These are phyloP conservation scores for Leptothorax acervorum DNA, from an alignment of 2,888 invertebrate genomes.

Conservation along the genomic window DNA sequence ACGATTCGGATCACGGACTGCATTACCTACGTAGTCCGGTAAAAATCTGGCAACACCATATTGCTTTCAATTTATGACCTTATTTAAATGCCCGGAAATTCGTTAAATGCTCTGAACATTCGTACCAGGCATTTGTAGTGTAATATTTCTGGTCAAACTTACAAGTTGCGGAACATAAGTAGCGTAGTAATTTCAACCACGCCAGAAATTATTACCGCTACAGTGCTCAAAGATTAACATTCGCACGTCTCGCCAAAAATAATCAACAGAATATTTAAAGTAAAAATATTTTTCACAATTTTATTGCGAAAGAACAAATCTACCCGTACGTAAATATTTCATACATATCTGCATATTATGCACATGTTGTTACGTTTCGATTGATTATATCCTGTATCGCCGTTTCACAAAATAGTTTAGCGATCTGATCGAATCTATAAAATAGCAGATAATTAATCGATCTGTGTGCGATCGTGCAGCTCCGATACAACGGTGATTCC, in stretches of 20 bases:
- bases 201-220: background rate
- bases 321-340: background rate
- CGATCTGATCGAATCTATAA: constrained; percentile 3
- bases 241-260: background rate
- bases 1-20: background rate
- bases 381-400: background rate
- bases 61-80: constrained; percentile 33
- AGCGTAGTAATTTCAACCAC: background rate
- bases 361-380: background rate
- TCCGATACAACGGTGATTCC: background rate
- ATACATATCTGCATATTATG: background rate
- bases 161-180: background rate
- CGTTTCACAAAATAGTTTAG: background rate
- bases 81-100: constrained; percentile 16
- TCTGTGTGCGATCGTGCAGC: background rate
- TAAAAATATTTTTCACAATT: background rate
- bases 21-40: constrained; percentile 3
- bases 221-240: background rate
- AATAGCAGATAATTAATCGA: constrained; percentile 19
- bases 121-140: background rate
- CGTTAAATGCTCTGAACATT: constrained; percentile 9
- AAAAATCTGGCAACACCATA: constrained; percentile 13
- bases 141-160: constrained; percentile 7
- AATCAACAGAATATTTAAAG: background rate
- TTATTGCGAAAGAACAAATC: background rate